Evolutionary conservation across 2,888 invertebrate genomes (phyloP).

Genomic region (Laothoe populi): DNA sequence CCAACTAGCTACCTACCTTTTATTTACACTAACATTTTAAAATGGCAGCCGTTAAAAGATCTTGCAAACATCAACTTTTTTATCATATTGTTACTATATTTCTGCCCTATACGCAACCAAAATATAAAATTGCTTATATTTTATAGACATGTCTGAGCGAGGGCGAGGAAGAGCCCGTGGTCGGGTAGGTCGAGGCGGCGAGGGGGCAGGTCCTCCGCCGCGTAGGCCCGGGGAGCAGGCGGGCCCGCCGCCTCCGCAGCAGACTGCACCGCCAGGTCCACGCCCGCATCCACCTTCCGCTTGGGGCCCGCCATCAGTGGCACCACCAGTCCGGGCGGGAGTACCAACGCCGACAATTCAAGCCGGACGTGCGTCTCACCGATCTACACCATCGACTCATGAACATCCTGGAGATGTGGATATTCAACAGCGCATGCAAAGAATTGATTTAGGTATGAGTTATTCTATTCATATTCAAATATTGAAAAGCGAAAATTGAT

Average conservation of each 20-base stretch:
- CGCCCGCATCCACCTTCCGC: constrained; percentile 71
- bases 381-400: constrained; percentile 59
- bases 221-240: constrained; percentile 54
- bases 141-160: constrained; percentile 59
- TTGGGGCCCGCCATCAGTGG: constrained; percentile 67
- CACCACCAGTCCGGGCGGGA: constrained; percentile 66
- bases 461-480: constrained; percentile 30
- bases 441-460: constrained; percentile 57
- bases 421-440: constrained; percentile 68
- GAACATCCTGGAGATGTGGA: constrained; percentile 75
- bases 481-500: too few relatives aligned
- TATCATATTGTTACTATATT: too few relatives aligned
- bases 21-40: too few relatives aligned
- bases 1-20: too few relatives aligned
- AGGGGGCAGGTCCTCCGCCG: constrained; percentile 52
- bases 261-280: constrained; percentile 49
- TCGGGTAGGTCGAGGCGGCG: constrained; percentile 63
- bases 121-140: background rate
- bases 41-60: too few relatives aligned
- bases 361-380: constrained; percentile 67
- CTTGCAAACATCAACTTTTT: too few relatives aligned
- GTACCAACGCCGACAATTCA: constrained; percentile 56
- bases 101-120: too few relatives aligned
- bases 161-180: constrained; percentile 74
- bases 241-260: constrained; percentile 43